phyloP scores from a whole-genome alignment of 2,888 invertebrate species.

The Tipula lateralis region DNA sequence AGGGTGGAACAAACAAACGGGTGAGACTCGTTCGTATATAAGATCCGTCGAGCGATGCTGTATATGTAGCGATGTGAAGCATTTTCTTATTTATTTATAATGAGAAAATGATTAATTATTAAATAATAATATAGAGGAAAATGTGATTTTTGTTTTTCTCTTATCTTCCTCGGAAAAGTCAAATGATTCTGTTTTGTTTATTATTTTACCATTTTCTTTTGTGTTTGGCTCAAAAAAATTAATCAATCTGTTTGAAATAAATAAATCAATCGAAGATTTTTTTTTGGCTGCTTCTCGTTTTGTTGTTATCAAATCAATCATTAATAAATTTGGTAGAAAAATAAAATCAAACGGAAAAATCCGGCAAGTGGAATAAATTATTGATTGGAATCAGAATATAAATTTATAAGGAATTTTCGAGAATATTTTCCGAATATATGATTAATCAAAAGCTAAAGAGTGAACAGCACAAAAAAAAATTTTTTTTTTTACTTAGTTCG shows the following conservation, averaged over 20 bases:
- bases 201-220: not conserved
- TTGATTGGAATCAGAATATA: not conserved
- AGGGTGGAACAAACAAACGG: too few species aligned
- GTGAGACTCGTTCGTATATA: not conserved
- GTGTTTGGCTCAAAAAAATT: not conserved
- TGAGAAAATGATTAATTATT: not conserved
- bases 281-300: not conserved
- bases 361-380: slow-evolving; percentile 11
- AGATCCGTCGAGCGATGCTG: not conserved
- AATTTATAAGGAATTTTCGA: not conserved
- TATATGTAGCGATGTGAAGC: not conserved
- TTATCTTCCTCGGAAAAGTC: not conserved
- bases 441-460: not conserved
- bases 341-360: not conserved
- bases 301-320: not conserved
- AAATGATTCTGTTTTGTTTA: not conserved
- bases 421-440: not conserved
- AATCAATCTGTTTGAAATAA: not conserved
- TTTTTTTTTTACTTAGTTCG: not conserved
- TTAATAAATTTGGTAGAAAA: slow-evolving; percentile 4
- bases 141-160: not conserved
- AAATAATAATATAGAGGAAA: not conserved
- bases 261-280: not conserved
- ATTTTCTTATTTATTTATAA: not conserved
- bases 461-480: not conserved